Evolutionary conservation across 2,113 vertebrate species (phyloP), one percentile per base, ranked within the genome.

Genomic region (Edolisoma coerulescens): DNA sequence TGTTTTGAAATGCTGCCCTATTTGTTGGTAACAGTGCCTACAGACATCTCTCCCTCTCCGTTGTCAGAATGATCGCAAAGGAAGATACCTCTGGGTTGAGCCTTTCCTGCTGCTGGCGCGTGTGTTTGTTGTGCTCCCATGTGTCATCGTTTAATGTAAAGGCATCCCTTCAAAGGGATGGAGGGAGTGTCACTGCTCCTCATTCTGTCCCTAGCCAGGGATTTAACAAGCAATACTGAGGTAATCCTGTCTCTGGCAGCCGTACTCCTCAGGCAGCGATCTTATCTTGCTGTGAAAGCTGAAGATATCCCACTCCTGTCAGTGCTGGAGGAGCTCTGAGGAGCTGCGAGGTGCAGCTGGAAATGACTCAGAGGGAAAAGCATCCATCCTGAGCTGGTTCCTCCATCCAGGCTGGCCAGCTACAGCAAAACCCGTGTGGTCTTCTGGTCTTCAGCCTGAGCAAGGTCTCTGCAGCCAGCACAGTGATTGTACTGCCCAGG

Each of bases 261-360:
- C 6, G 0, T 30, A 1, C 39, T 92, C 82, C 85, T 94, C 71
- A 42, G 92, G 85, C 90, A 63, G 28, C 0, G 95, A 90, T 96
- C 24, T 90, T 96, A 93, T 93, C 95, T 81, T 35, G 56, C 68
- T 70, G 82, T 47, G 49, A 85, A 81, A 86, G 73, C 60, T 75
- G 60, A 23, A 68, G 76, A 75, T 86, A 79, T 74, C 30, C 22
- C 44, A 14, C 35, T 92, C 42, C 16, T 77, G 82, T 87, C 65
- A 9, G 33, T 47, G 90, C 54, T 73, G 84, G 68, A 70, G 44
- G 37, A 77, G 90, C 64, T 91, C 47, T 71, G 94, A 64, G 69
- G 53, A 94, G 73, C 92, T 65, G 13, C 2, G 3, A 93, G 75
- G 71, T 88, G 85, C 0, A 18, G 44, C 87, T 96, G 87, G 47